Evolutionary conservation across 2,113 vertebrate species (phyloP).

Genomic region (Takifugu bimaculatus): DNA sequence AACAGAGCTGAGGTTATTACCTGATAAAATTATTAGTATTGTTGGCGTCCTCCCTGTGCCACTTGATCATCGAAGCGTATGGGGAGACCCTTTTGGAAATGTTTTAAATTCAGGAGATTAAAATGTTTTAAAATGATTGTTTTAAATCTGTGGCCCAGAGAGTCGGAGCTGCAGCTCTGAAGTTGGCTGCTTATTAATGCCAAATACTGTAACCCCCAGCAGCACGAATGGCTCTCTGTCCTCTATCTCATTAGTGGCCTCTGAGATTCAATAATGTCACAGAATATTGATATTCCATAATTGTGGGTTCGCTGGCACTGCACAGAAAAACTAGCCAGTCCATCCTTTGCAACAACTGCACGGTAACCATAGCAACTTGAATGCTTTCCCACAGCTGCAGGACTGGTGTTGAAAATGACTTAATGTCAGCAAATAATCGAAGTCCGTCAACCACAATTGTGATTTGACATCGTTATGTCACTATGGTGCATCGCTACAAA

Average conservation of each 20-base stretch:
- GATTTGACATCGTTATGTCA: neutral
- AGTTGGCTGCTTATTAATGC: neutral
- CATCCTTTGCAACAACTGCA: neutral
- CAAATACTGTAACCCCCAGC: neutral
- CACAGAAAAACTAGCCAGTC: neutral
- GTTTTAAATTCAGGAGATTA: too few species aligned
- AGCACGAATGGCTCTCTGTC: neutral
- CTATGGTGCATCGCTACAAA: neutral
- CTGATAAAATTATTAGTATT: too few species aligned
- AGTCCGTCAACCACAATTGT: neutral
- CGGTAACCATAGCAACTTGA: constrained; percentile 11
- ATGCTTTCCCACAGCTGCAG: neutral
- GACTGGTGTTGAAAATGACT: neutral
- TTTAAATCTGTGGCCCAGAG: too few species aligned
- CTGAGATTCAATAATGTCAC: neutral
- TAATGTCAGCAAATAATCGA: too few species aligned
- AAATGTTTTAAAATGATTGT: too few species aligned
- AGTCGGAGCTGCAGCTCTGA: too few species aligned
- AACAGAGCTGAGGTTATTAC: too few species aligned
- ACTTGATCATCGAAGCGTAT: too few species aligned
- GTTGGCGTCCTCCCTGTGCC: too few species aligned
- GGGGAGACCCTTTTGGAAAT: too few species aligned
- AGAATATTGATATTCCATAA: neutral
- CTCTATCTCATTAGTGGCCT: neutral
- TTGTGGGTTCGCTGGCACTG: neutral